Base-by-base conservation (phyloP, 1,140 invertebrate genomes). In the Nymphalis io region DNA sequence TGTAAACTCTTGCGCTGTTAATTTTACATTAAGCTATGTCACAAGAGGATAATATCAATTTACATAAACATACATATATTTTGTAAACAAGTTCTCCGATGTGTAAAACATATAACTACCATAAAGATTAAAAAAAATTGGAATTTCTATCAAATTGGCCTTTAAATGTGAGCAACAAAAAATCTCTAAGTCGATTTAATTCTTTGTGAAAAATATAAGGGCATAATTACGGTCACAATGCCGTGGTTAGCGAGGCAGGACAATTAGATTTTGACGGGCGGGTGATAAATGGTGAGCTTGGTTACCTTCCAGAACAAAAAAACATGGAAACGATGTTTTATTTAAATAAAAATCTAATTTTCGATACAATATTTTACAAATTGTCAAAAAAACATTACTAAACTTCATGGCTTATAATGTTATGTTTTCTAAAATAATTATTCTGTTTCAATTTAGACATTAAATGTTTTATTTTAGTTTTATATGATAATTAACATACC, bases 261-360 rank as follows among this genome's bases (percentile, higher is more conserved):
- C 88, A 90, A 90, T 90, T 90, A 90, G 85, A 88, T 87, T 89
- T 90, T 90, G 88, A 90, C 88, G 83, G 86, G 76, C 74, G 73
- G 53, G 75, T 90, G 88, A 90, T 90, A 89, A 90, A 90, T 89
- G 85, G 82, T 84, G 75, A 72, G 83, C 79, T 83, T 76, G 81
- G 77, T 82, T 78, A 82, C 76, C 73, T 72, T 70, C 44, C 57
- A 55, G 58, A 68, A 72, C 70, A 55, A 73, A 76, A 78, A 60
- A 10, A 13, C 23, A 44, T 80, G 51, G 80, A 85, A 76, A 74
- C 63, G 77, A 40, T 46, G n/a, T 51, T 71, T 48, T 44, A 55
- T 58, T 53, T 18, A 53, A 53, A 53, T 53, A 53, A 53, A 53
- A 53, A 20, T 53, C 18, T 1, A 53, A 53, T 53, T 53, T 53